Percentiles rank a stretch among this genome's conserved stretches.
phyloP scores from a whole-genome alignment of 2,113 vertebrate genomes.

The Sterrhoptilus dennistouni region DNA sequence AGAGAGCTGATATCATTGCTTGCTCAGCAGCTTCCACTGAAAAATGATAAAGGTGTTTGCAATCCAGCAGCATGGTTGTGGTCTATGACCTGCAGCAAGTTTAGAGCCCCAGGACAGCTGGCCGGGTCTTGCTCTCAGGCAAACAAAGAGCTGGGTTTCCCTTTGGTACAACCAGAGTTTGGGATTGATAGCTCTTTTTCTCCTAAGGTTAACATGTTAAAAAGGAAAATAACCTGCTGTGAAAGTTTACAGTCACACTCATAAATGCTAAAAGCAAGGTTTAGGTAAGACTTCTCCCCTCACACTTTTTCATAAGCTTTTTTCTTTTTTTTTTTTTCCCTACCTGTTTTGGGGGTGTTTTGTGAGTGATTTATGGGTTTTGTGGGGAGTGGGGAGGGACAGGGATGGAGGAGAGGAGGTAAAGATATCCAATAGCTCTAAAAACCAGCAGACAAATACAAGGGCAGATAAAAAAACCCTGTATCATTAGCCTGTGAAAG shows the following conservation, averaged over 20 bases:
- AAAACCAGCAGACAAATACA: neutral
- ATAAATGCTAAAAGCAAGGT: neutral
- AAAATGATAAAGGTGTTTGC: neutral
- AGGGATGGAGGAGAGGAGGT: neutral
- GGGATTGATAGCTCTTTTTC: neutral
- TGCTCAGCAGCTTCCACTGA: neutral
- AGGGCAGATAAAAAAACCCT: neutral
- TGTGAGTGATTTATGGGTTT: neutral
- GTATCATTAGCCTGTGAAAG: neutral
- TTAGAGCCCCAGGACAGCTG: neutral
- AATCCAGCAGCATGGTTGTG: accelerated
- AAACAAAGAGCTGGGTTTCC: neutral
- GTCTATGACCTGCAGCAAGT: neutral
- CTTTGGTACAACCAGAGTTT: neutral
- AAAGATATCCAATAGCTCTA: neutral
- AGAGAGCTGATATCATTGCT: neutral
- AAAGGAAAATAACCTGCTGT: neutral
- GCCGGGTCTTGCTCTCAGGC: neutral
- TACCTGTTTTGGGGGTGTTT: accelerated
- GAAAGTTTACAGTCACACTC: neutral
- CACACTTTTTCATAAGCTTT: neutral
- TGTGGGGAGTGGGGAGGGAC: accelerated
- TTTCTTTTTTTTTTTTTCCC: neutral
- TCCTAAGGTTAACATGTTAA: neutral
- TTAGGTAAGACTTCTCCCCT: neutral